Conservation (phyloP, 2,888 invertebrate species). For the Esperia sulphurella region DNA sequence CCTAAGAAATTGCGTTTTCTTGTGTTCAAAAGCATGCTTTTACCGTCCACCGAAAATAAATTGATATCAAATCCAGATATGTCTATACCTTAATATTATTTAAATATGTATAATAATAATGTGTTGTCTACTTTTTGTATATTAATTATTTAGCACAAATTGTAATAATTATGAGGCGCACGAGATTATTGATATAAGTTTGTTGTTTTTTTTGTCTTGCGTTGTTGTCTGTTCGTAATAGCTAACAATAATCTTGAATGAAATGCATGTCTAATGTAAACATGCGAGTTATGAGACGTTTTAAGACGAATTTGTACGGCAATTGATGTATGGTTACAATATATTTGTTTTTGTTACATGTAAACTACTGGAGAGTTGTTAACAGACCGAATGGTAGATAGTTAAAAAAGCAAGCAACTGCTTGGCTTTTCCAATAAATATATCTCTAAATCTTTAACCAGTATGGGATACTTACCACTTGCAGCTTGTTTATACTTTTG, state of each 20-base stretch:
- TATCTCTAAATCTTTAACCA: too few relatives aligned
- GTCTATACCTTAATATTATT: background rate
- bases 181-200: constrained; percentile 7
- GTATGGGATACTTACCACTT: too few relatives aligned
- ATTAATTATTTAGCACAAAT: constrained; percentile 6
- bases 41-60: background rate
- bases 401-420: too few relatives aligned
- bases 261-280: background rate
- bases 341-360: too few relatives aligned
- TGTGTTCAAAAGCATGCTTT: too few relatives aligned
- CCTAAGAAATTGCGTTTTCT: too few relatives aligned
- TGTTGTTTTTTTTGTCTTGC: constrained; percentile 3
- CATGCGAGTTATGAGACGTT: background rate
- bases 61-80: background rate
- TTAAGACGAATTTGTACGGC: background rate
- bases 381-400: too few relatives aligned
- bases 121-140: background rate
- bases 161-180: background rate
- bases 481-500: too few relatives aligned
- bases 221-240: background rate
- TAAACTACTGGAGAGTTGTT: too few relatives aligned
- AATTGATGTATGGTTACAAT: too few relatives aligned
- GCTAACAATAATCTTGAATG: background rate
- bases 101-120: background rate
- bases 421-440: too few relatives aligned